Evolutionary conservation across 2,888 invertebrate species (phyloP), one percentile per base, ranked within the genome.

Genomic region (Rhagonycha fulva): DNA sequence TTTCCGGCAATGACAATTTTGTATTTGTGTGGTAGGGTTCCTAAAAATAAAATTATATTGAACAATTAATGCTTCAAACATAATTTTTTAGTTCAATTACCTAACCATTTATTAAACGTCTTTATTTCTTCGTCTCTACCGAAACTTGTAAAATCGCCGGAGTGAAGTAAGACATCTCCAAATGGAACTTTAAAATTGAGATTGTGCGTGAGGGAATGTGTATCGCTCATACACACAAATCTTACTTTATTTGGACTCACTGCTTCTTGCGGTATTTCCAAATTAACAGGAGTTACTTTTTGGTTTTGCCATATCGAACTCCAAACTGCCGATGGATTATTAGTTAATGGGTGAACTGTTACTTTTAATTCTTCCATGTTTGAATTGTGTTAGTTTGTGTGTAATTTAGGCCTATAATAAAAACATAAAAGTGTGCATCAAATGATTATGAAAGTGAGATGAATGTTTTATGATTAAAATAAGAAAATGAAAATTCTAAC

Each of bases 1-100:
- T 96, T 96, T 14, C 96, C 96, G 70, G 95, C 94, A 82, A 96
- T 95, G 0, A 95, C 94, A 76, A 96, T 90, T 88, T 96, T 96
- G 83, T 94, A 90, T 82, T 91, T 91, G 85, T 96, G 95, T 4
- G 95, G 94, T 81, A 95, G 88, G 61, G 89, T 82, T 14, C 83
- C 86, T 86, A 77, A 62, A 84, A 82, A 23, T 73, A 47, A 66
- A 66, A 66, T 66, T 66, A 62, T 11, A 24, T 24, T n/a, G 26
- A 14, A 32, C 19, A 26, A 60, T 26, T 61, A 70, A 9, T 11
- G 70, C n/a, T 26, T 14, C 9, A 14, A 14, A 62, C 14, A 61
- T 24, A 11, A 9, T 62, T 72, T 28, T 4, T 3, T 30, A 32
- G 14, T 68, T 30, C 47, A 60, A 14, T 69, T 73, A 90, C 94